A percentile compares a stretch with the other conserved stretches of the same genome.
phyloP scores from a whole-genome alignment of 1,140 invertebrate species.

The Gonioctena quinquepunctata region DNA sequence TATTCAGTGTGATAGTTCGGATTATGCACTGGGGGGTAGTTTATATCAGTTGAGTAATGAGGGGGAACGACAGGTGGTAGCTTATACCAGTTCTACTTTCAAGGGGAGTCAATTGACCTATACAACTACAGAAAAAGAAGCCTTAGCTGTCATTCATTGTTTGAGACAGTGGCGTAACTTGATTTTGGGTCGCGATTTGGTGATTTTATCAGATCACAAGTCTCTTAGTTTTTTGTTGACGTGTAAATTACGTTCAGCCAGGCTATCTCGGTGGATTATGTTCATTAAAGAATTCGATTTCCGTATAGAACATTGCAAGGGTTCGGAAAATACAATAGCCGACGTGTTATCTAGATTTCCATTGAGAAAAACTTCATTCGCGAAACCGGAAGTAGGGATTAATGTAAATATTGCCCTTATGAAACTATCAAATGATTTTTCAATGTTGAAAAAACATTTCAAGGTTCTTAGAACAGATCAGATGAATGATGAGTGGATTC shows the following conservation, averaged over 20 bases:
- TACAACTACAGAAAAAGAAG: neutral
- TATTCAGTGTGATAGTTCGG: neutral
- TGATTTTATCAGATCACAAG: neutral
- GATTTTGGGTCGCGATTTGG: neutral
- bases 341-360: neutral
- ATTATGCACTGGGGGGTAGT: constrained; percentile 3
- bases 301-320: neutral
- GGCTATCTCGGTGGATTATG: neutral
- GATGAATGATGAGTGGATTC: neutral
- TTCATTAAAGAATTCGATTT: constrained; percentile 2
- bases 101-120: neutral
- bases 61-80: neutral
- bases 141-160: neutral
- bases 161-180: neutral
- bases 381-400: no score
- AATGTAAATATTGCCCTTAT: neutral
- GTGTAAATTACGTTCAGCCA: neutral
- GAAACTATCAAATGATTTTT: neutral
- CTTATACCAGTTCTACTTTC: neutral
- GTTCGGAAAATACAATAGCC: neutral
- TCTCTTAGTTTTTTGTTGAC: neutral
- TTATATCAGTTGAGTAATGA: neutral
- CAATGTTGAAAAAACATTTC: neutral
- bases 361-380: neutral
- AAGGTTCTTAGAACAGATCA: neutral